Percentiles rank a stretch among this genome's conserved stretches.
phyloP scores from a whole-genome alignment of 2,888 invertebrate species.

The Deladenus siricidicola region DNA sequence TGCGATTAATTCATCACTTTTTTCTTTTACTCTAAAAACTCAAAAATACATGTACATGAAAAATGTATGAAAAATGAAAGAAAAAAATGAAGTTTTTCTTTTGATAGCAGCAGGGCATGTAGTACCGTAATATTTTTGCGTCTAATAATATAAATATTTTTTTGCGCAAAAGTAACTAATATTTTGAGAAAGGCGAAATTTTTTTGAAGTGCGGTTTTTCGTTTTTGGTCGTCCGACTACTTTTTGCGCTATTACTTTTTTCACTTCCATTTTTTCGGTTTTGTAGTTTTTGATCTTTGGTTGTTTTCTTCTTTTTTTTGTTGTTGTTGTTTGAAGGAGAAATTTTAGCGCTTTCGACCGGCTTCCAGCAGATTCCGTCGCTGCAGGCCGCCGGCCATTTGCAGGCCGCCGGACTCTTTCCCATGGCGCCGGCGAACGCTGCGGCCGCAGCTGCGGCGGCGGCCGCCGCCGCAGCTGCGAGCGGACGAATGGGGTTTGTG shows the following conservation, averaged over 20 bases:
- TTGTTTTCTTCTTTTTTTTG: conserved; percentile 9
- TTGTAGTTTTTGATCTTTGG: neutral
- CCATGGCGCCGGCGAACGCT: neutral
- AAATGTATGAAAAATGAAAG: too few species aligned
- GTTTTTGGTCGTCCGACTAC: too few species aligned
- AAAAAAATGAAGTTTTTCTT: too few species aligned
- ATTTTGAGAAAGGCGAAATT: too few species aligned
- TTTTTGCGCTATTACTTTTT: neutral
- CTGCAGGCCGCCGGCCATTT: conserved; percentile 1
- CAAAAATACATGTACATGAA: too few species aligned
- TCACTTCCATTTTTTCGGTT: neutral
- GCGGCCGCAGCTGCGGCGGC: neutral
- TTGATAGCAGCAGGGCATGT: too few species aligned
- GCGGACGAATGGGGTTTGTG: neutral
- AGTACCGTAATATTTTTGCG: too few species aligned
- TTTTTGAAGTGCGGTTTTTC: too few species aligned
- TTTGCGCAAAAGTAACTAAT: too few species aligned
- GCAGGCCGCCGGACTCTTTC: neutral
- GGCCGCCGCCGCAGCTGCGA: neutral
- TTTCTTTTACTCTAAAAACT: too few species aligned
- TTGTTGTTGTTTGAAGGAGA: neutral
- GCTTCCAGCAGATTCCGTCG: conserved; percentile 2
- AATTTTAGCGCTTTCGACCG: neutral
- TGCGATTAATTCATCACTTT: too few species aligned
- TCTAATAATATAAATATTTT: too few species aligned